Evolutionary conservation across 2,113 vertebrate species (phyloP).

Genomic region (Mirounga angustirostris): DNA sequence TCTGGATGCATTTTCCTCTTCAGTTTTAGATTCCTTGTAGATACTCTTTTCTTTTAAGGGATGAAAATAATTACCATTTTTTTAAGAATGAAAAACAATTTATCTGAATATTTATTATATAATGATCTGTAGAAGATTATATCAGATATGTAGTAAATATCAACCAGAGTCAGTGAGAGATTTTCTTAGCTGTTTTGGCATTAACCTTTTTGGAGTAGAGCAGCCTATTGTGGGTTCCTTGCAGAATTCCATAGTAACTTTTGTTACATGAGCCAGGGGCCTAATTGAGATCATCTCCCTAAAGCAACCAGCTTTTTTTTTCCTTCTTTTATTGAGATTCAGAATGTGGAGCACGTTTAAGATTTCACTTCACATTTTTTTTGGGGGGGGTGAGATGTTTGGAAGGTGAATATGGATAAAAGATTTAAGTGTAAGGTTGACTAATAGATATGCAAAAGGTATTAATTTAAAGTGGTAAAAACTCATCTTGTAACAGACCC

Average conservation of each 20-base stretch:
- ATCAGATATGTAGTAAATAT: neutral
- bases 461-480: constrained; percentile 20
- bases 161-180: neutral
- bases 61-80: neutral
- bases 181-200: neutral
- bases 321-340: neutral
- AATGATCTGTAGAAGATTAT: neutral
- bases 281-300: neutral
- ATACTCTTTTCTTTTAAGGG: neutral
- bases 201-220: neutral
- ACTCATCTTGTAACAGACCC: neutral
- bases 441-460: neutral
- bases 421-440: neutral
- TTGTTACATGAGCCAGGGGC: neutral
- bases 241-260: neutral
- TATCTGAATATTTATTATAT: neutral
- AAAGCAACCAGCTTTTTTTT: neutral
- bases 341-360: neutral
- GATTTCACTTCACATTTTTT: neutral
- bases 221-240: neutral
- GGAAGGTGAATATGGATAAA: neutral
- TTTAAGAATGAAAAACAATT: neutral
- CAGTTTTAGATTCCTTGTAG: neutral
- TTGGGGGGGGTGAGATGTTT: neutral
- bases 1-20: constrained; percentile 1